Conservation (phyloP, 2,797 vertebrate genomes). For the Manis javanica region DNA sequence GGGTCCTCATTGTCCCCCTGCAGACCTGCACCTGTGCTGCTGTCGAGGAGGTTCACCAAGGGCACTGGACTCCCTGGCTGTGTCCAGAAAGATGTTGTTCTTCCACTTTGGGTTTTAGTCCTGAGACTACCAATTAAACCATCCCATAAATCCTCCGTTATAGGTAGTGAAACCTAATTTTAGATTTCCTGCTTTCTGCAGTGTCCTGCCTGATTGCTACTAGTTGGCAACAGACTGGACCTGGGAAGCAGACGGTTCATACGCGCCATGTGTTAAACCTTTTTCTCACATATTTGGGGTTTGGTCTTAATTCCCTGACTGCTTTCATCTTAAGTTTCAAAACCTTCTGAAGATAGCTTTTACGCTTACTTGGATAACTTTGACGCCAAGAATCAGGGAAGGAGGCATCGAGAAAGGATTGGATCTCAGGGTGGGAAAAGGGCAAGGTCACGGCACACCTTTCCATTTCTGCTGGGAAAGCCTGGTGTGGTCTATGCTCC, state of each 20-base stretch:
- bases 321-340: slow-evolving; percentile 63
- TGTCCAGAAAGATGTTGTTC: slow-evolving; percentile 85
- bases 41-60: slow-evolving; percentile 76
- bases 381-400: background rate
- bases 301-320: slow-evolving; percentile 74
- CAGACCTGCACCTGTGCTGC: slow-evolving; percentile 14
- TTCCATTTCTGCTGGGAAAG: background rate
- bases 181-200: slow-evolving; percentile 89
- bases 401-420: fast-evolving
- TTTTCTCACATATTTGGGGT: slow-evolving; percentile 60
- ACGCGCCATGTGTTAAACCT: slow-evolving; percentile 66
- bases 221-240: slow-evolving; percentile 84
- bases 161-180: slow-evolving; percentile 93
- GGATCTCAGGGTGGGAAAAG: too few species aligned
- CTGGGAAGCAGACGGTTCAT: slow-evolving; percentile 73
- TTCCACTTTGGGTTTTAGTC: slow-evolving; percentile 84
- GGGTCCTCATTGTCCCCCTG: slow-evolving; percentile 48
- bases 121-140: slow-evolving; percentile 90
- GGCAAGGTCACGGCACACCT: fast-evolving
- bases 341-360: background rate
- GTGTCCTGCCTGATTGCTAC: slow-evolving; percentile 88
- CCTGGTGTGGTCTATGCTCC: too few species aligned
- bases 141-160: slow-evolving; percentile 90
- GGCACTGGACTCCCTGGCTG: background rate
- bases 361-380: slow-evolving; percentile 5